Percentiles rank a stretch among this genome's conserved stretches.
Conservation (phyloP, 2,113 vertebrate genomes). For the Passer domesticus region DNA sequence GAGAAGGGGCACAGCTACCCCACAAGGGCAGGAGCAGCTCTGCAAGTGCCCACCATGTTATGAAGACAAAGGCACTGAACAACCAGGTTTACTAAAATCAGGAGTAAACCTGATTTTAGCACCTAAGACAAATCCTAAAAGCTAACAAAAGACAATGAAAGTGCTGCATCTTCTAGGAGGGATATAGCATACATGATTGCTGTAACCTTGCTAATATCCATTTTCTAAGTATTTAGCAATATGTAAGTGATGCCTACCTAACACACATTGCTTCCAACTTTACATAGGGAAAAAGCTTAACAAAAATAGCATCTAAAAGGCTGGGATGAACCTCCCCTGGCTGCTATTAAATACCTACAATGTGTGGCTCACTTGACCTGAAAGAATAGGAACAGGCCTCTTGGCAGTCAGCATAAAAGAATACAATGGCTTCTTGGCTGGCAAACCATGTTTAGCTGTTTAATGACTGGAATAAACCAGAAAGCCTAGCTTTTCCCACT, state of each 20-base stretch:
- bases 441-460: neutral
- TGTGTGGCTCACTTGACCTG: neutral
- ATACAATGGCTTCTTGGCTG: neutral
- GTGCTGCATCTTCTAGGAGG: neutral
- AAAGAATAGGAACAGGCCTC: neutral
- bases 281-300: neutral
- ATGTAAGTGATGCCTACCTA: neutral
- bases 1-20: neutral
- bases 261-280: neutral
- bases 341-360: neutral
- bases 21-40: neutral
- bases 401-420: neutral
- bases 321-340: neutral
- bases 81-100: neutral
- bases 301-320: neutral
- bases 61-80: neutral
- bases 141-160: neutral
- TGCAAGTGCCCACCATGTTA: neutral
- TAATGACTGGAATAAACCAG: neutral
- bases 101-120: too few species aligned
- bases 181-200: rapidly evolving
- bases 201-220: neutral
- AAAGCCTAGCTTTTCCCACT: neutral
- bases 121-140: neutral
- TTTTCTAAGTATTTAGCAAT: neutral